phyloP scores from a whole-genome alignment of 2,797 vertebrate species.

The Siniperca obscura region DNA sequence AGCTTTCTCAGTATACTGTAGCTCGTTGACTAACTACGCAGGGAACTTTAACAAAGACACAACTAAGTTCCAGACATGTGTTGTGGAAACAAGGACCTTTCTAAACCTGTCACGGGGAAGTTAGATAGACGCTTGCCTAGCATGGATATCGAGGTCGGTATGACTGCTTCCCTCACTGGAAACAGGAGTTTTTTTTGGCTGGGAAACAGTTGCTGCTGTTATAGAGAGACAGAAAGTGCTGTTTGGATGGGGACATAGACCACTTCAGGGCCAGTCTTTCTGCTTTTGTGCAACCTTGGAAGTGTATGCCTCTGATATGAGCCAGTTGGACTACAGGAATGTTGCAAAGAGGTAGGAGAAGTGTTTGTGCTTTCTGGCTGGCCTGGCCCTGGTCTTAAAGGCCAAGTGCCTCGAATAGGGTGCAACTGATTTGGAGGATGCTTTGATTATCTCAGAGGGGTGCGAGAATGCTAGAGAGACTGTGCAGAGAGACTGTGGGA shows the following conservation, averaged over 20 bases:
- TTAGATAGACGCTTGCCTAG: neutral
- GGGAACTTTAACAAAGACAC: neutral
- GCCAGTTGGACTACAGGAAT: neutral
- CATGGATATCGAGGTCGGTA: neutral
- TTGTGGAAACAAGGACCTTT: neutral
- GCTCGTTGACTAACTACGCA: neutral
- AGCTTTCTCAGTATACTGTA: neutral
- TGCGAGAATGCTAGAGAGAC: neutral
- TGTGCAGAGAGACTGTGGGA: neutral
- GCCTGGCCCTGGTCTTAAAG: neutral
- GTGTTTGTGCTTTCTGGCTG: neutral
- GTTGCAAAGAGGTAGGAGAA: neutral
- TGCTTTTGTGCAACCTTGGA: neutral
- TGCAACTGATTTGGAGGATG: slow-evolving; percentile 6
- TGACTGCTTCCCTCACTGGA: neutral
- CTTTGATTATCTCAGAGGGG: neutral
- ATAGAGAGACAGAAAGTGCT: neutral
- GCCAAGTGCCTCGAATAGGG: neutral
- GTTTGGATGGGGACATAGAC: neutral
- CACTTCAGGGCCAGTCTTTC: neutral
- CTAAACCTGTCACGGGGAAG: neutral
- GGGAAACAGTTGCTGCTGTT: neutral
- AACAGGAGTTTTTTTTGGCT: neutral
- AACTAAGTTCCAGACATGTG: neutral
- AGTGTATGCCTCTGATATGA: neutral